phyloP scores from a whole-genome alignment of 2,113 vertebrate species.

The Cinclus cinclus region DNA sequence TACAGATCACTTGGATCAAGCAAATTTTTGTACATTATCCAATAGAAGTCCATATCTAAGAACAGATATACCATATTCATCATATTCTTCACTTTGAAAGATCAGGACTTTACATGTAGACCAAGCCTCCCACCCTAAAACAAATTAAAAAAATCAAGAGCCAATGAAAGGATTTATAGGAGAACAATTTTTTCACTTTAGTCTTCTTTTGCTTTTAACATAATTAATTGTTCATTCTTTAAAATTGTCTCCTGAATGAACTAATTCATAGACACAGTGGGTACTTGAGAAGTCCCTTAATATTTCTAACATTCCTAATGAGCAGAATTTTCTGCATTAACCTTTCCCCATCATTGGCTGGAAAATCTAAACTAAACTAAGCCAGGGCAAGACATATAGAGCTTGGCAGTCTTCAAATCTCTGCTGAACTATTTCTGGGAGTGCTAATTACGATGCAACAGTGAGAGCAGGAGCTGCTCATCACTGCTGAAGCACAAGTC shows the following conservation, averaged over 20 bases:
- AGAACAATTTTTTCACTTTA: not conserved
- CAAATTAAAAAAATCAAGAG: not conserved
- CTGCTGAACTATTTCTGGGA: constrained; percentile 31
- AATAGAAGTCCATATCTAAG: not conserved
- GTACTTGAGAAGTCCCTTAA: not conserved
- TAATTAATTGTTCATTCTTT: not conserved
- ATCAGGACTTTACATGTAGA: not conserved
- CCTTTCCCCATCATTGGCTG: not conserved
- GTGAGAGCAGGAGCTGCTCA: not conserved
- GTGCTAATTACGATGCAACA: constrained; percentile 36
- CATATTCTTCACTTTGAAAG: not conserved
- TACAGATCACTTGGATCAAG: not conserved
- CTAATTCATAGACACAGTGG: not conserved
- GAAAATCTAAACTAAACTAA: constrained; percentile 23
- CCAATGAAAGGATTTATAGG: not conserved
- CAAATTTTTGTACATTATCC: not conserved
- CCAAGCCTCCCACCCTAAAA: not conserved
- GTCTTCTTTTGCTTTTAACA: not conserved
- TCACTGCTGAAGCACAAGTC: not conserved
- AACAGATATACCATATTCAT: not conserved
- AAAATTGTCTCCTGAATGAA: not conserved
- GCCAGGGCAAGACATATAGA: not conserved
- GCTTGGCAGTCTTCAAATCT: constrained; percentile 19
- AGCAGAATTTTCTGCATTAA: constrained; percentile 6
- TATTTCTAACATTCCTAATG: not conserved